phyloP scores from a whole-genome alignment of 2,113 vertebrate genomes.

The Planiliza haematocheilus region DNA sequence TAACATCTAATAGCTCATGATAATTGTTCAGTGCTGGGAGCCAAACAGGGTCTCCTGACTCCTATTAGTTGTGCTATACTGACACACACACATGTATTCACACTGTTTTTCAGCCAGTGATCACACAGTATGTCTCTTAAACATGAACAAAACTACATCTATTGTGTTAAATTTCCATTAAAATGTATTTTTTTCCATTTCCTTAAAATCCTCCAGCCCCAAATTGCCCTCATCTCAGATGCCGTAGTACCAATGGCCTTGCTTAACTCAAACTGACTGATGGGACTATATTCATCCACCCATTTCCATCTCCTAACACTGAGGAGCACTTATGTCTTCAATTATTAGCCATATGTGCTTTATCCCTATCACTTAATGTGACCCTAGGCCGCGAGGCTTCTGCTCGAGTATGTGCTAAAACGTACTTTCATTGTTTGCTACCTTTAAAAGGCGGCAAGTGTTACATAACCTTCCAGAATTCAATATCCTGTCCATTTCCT shows the following conservation, averaged over 20 bases:
- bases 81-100: slow-evolving; percentile 31
- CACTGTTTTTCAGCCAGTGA: slow-evolving; percentile 22
- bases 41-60: slow-evolving; percentile 63
- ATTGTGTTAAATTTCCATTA: slow-evolving; percentile 18
- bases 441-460: slow-evolving; percentile 29
- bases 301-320: background rate
- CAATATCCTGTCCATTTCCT: slow-evolving; percentile 76
- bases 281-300: background rate
- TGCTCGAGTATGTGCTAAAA: slow-evolving; percentile 16
- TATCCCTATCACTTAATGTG: slow-evolving; percentile 32
- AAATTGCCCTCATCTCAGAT: background rate
- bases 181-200: slow-evolving; percentile 15
- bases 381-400: slow-evolving; percentile 6
- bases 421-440: slow-evolving; percentile 34
- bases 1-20: slow-evolving; percentile 51
- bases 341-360: slow-evolving; percentile 26
- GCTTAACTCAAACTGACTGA: slow-evolving; percentile 5
- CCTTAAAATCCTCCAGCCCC: background rate
- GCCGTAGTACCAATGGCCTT: background rate
- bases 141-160: slow-evolving; percentile 11
- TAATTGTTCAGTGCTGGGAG: slow-evolving; percentile 45
- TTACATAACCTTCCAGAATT: slow-evolving; percentile 66
- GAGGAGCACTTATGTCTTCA: slow-evolving; percentile 15
- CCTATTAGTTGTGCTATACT: slow-evolving; percentile 50
- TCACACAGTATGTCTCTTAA: slow-evolving; percentile 27